phyloP scores from a whole-genome alignment of 2,113 vertebrate species.

The Maccullochella peelii region DNA sequence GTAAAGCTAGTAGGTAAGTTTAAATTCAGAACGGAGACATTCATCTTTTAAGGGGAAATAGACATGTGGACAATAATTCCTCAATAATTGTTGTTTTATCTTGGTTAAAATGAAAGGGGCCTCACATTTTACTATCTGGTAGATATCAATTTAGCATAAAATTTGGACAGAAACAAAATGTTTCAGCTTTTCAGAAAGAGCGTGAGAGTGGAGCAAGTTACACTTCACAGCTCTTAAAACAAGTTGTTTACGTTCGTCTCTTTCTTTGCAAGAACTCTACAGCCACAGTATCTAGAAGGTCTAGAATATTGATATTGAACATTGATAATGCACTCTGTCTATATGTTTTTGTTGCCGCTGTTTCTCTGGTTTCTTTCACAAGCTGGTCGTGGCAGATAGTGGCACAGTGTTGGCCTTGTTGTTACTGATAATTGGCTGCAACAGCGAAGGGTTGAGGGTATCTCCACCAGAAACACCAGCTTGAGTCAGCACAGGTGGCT shows the following conservation, averaged over 20 bases:
- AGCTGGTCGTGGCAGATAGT: not conserved
- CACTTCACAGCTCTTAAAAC: too few relatives aligned
- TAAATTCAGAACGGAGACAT: not conserved
- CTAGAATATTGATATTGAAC: not conserved
- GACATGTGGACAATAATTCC: not conserved
- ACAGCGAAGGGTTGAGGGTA: constrained; percentile 11
- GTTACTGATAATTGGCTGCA: not conserved
- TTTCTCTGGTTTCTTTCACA: constrained; percentile 25
- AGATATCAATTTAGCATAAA: not conserved
- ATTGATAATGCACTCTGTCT: not conserved
- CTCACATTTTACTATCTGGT: not conserved
- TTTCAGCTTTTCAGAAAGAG: not conserved
- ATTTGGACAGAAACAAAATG: not conserved
- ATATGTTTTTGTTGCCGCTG: not conserved
- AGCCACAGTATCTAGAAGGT: too few relatives aligned
- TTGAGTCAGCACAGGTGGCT: constrained; percentile 4
- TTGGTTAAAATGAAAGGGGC: not conserved
- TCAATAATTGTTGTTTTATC: too few relatives aligned
- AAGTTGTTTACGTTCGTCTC: not conserved
- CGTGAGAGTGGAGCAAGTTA: not conserved
- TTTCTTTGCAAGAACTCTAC: not conserved
- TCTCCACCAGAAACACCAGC: constrained; percentile 2
- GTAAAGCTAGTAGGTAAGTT: too few relatives aligned
- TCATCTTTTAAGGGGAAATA: not conserved
- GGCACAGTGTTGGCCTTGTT: not conserved